phyloP scores from a whole-genome alignment of 2,113 vertebrate genomes.

The Pseudorasbora parva region DNA sequence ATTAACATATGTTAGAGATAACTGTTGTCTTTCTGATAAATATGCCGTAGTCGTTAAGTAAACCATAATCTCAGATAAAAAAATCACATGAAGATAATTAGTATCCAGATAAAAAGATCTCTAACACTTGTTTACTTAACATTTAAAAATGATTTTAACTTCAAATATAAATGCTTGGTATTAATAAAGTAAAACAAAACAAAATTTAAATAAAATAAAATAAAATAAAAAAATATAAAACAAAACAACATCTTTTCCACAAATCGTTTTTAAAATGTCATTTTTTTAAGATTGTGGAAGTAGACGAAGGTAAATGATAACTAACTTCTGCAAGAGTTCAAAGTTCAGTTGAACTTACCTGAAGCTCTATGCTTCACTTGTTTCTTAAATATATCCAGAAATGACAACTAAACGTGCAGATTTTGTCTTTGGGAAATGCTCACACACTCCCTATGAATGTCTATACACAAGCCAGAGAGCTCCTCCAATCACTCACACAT shows the following conservation, averaged over 20 bases:
- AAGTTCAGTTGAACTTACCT: conserved; percentile 45
- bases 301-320: not conserved
- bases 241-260: not conserved
- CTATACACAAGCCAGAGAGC: conserved; percentile 52
- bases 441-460: conserved; percentile 51
- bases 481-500: conserved; percentile 50
- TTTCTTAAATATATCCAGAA: conserved; percentile 15
- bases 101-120: conserved; percentile 7
- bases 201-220: not conserved
- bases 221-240: too few relatives aligned
- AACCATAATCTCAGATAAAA: not conserved
- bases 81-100: not conserved
- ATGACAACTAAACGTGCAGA: not conserved
- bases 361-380: not conserved
- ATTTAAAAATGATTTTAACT: not conserved
- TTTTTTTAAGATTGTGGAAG: not conserved
- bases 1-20: not conserved
- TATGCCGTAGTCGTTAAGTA: not conserved
- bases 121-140: not conserved
- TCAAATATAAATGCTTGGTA: not conserved
- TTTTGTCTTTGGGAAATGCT: conserved; percentile 34
- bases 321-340: conserved; percentile 14
- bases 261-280: not conserved
- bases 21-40: not conserved
- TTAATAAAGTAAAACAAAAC: not conserved